Conservation (phyloP, 64 coral and sea anemone species). For the Orbicella faveolata region DNA sequence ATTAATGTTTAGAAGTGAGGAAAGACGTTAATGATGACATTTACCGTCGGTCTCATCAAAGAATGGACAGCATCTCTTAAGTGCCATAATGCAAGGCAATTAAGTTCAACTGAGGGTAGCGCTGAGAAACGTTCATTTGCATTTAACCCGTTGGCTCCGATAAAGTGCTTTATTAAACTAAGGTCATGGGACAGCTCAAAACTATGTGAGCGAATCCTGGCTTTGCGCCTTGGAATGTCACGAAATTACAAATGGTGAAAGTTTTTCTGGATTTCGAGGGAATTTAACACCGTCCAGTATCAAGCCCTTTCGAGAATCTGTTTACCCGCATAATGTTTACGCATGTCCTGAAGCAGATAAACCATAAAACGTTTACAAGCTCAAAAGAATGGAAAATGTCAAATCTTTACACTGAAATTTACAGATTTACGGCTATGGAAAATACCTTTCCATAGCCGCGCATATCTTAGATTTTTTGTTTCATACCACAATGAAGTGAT, state of each 20-base stretch:
- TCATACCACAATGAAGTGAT: too few relatives aligned
- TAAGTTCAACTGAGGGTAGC: not conserved
- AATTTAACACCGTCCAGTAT: not conserved
- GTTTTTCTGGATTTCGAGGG: not conserved
- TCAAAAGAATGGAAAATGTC: not conserved
- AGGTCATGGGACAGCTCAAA: not conserved
- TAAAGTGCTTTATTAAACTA: not conserved
- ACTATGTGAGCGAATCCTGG: not conserved
- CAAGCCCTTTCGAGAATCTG: not conserved
- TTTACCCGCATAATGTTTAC: not conserved
- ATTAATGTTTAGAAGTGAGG: slow-evolving; percentile 22
- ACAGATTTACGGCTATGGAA: too few relatives aligned
- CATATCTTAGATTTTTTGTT: not conserved
- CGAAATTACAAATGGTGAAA: not conserved
- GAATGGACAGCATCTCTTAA: not conserved
- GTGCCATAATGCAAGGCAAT: not conserved
- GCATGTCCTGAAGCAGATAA: not conserved
- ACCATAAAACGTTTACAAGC: not conserved
- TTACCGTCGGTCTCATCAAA: slow-evolving; percentile 18
- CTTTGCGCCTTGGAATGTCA: not conserved
- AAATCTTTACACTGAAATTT: not conserved
- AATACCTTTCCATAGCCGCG: not conserved
- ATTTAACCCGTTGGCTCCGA: not conserved
- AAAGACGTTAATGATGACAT: not conserved
- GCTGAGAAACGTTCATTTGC: too few relatives aligned